Conservation (phyloP, 2,888 invertebrate genomes). For the Trissonchulus latispiculum region DNA sequence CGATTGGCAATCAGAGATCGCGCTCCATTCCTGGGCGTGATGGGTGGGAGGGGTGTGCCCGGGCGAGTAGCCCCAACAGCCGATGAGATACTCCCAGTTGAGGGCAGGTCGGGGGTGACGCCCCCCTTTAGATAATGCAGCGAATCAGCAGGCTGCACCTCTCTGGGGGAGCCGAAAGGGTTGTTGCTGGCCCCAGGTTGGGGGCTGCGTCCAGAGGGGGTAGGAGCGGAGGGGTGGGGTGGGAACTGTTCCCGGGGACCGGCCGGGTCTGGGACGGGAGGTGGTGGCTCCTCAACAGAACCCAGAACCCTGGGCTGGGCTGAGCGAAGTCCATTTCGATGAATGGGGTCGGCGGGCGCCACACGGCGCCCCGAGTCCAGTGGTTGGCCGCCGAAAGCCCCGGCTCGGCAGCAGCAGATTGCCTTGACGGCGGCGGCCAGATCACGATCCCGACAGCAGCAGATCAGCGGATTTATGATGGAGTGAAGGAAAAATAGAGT, state of each 20-base stretch:
- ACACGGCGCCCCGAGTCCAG: neutral
- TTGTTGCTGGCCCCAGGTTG: neutral
- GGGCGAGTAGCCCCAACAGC: neutral
- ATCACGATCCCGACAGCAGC: neutral
- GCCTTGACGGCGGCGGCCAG: neutral
- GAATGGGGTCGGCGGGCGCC: neutral
- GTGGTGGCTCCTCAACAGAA: no score
- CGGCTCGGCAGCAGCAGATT: neutral
- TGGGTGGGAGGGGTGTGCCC: neutral
- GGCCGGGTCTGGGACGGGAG: neutral
- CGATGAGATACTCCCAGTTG: neutral
- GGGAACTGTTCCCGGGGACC: neutral
- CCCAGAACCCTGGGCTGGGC: no score
- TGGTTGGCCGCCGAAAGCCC: neutral
- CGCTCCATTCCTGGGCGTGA: neutral
- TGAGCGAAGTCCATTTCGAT: neutral
- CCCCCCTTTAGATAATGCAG: neutral
- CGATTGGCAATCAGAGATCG: no score
- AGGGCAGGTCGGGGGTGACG: neutral
- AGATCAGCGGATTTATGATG: neutral
- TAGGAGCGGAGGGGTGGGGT: neutral
- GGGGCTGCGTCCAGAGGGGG: neutral
- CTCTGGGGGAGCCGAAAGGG: neutral
- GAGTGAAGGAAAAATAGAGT: slow-evolving; percentile 10
- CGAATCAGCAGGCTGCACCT: neutral